Evolutionary conservation across 2,113 vertebrate genomes (phyloP).

Genomic region (Candoia aspera): DNA sequence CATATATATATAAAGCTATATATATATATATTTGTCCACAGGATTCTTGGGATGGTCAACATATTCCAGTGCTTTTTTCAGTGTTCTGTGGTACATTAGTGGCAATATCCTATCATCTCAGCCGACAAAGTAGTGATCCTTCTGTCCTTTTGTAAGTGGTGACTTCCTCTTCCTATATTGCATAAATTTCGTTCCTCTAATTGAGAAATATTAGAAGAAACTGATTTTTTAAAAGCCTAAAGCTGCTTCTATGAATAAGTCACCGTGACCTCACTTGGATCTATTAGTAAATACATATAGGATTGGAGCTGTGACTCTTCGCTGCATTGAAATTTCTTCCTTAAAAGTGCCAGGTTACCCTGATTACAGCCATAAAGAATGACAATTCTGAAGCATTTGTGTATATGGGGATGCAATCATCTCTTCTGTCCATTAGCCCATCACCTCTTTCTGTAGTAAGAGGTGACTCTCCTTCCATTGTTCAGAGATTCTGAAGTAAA

Average conservation of each 20-base stretch:
- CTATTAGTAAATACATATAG: background rate
- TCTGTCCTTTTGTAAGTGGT: slow-evolving; percentile 93
- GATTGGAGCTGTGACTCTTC: background rate
- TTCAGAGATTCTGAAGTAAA: background rate
- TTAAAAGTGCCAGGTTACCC: background rate
- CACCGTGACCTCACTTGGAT: background rate
- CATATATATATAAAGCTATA: too few species aligned
- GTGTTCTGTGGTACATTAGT: slow-evolving; percentile 97
- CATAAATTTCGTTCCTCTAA: background rate
- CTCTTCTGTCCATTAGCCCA: background rate
- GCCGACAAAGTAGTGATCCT: slow-evolving; percentile 95
- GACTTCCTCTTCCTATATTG: slow-evolving; percentile 8
- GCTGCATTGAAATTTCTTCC: background rate
- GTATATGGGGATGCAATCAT: background rate
- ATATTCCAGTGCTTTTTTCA: slow-evolving; percentile 97
- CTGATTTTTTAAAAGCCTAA: background rate
- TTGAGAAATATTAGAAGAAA: background rate
- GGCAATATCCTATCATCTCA: slow-evolving; percentile 96
- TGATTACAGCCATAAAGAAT: background rate
- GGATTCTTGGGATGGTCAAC: slow-evolving; percentile 97
- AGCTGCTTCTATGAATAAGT: background rate
- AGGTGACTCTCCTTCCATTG: background rate
- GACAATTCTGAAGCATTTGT: background rate
- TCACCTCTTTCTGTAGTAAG: background rate
- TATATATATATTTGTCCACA: slow-evolving; percentile 60